A percentile compares a stretch with the other conserved stretches of the same genome.
Conservation (phyloP, 2,888 invertebrate genomes). For the Steinernema hermaphroditum region DNA sequence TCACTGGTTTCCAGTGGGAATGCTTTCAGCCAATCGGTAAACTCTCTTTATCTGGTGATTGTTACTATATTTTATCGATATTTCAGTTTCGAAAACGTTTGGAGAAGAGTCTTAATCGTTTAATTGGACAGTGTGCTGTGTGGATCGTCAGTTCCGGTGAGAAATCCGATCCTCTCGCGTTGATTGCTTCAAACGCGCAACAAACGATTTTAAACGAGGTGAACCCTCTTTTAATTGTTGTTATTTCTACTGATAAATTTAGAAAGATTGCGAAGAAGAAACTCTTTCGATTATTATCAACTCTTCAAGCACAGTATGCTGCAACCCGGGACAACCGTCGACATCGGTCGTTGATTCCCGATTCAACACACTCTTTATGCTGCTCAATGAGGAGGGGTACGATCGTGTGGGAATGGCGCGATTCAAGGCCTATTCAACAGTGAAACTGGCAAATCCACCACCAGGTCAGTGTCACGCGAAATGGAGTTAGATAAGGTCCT, state of each 20-base stretch:
- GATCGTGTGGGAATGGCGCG: not conserved
- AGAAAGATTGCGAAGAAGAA: conserved; percentile 51
- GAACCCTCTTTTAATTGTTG: not conserved
- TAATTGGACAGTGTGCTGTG: conserved; percentile 46
- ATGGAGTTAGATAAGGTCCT: too few relatives aligned
- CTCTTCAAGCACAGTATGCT: conserved; percentile 45
- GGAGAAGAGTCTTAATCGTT: conserved; percentile 44
- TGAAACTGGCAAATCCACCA: conserved; percentile 60
- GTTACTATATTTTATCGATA: not conserved
- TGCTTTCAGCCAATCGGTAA: conserved; percentile 50
- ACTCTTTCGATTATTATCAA: conserved; percentile 55
- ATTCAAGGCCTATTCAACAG: conserved; percentile 36
- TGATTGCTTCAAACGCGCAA: conserved; percentile 48
- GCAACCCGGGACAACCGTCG: not conserved
- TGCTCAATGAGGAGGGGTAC: conserved; percentile 2
- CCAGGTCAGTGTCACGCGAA: conserved; percentile 54
- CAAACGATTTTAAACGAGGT: conserved; percentile 51
- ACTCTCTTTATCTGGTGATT: too few relatives aligned
- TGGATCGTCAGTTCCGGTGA: conserved; percentile 56
- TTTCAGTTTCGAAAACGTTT: conserved; percentile 43
- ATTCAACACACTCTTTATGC: conserved; percentile 31
- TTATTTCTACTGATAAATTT: not conserved
- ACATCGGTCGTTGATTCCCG: conserved; percentile 20
- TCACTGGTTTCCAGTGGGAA: conserved; percentile 56
- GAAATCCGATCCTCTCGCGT: conserved; percentile 52